phyloP scores from a whole-genome alignment of 2,113 vertebrate species.

The Columba livia region DNA sequence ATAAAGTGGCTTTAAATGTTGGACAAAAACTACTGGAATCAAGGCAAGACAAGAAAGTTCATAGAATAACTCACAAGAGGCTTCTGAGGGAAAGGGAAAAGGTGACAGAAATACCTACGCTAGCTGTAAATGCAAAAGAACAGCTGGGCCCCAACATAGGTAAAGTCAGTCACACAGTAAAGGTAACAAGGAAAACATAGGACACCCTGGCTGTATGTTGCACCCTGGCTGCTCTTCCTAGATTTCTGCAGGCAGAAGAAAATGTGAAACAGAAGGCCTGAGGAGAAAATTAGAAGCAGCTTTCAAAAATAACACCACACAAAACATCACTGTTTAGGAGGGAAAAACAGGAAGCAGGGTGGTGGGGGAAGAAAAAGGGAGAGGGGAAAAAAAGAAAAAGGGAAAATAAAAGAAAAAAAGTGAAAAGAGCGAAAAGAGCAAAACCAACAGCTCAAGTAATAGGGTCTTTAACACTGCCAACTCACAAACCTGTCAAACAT shows the following conservation, averaged over 20 bases:
- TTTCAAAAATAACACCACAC: constrained; percentile 42
- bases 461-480: not conserved
- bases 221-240: not conserved
- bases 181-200: not conserved
- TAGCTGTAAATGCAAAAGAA: not conserved
- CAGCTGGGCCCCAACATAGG: not conserved
- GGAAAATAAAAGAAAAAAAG: not conserved
- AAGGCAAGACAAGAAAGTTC: not conserved
- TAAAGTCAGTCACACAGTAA: not conserved
- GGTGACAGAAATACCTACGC: not conserved
- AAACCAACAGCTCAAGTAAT: not conserved
- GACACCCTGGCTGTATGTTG: too few species aligned
- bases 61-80: not conserved
- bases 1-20: not conserved
- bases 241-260: not conserved
- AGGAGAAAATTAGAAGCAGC: constrained; percentile 24
- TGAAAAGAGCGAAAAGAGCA: not conserved
- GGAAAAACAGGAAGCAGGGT: not conserved
- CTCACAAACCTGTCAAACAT: constrained; percentile 6
- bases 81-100: not conserved
- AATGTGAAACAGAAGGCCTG: not conserved
- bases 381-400: not conserved
- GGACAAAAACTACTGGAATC: not conserved
- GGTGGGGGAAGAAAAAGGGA: not conserved
- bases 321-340: constrained; percentile 1